Conservation (phyloP, 2,797 vertebrate genomes). For the Helicolenus hilgendorfi region DNA sequence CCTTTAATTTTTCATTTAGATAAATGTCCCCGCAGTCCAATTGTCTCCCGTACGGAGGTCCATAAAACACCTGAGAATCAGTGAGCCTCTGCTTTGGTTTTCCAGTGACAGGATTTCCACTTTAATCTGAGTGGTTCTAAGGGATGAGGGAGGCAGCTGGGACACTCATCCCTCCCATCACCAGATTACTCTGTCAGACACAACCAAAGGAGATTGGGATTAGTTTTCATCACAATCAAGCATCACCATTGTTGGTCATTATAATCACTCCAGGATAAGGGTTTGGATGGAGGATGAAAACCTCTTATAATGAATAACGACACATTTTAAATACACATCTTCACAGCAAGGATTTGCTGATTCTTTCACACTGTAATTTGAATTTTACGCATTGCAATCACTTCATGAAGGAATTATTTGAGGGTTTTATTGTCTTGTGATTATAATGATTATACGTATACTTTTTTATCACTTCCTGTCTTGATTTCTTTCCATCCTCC, state of each 20-base stretch:
- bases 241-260: constrained; percentile 16
- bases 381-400: neutral
- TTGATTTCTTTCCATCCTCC: neutral
- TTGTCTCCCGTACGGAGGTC: neutral
- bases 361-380: neutral
- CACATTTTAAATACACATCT: neutral
- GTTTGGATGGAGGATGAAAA: neutral
- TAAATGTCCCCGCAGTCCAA: neutral
- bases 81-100: constrained; percentile 6
- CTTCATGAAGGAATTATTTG: neutral
- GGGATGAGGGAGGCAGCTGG: constrained; percentile 39
- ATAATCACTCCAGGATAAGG: constrained; percentile 23
- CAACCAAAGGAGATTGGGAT: constrained; percentile 55
- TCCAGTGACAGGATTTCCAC: neutral
- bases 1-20: neutral
- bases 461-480: neutral
- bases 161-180: constrained; percentile 51
- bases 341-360: neutral
- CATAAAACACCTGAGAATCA: constrained; percentile 1
- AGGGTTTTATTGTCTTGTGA: neutral
- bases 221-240: constrained; percentile 51
- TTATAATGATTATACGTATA: neutral
- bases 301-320: neutral
- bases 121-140: constrained; percentile 47
- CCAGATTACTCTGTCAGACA: constrained; percentile 48